Evolutionary conservation across 2,113 vertebrate genomes (phyloP).

Genomic region (Donacobius atricapilla): DNA sequence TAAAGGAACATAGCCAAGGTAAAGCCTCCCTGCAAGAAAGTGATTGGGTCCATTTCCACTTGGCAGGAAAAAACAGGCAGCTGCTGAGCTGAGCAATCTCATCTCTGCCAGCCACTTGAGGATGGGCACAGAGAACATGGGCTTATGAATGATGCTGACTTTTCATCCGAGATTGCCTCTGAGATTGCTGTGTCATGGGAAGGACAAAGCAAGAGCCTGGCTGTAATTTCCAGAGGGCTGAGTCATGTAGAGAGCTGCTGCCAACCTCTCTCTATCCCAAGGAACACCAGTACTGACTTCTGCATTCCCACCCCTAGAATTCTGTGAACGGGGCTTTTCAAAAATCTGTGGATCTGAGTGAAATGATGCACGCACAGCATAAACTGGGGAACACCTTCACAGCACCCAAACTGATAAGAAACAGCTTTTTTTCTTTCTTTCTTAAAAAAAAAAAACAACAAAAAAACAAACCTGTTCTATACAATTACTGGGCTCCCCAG

Average conservation of each 20-base stretch:
- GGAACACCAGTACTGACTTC: neutral
- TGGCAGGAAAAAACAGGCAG: neutral
- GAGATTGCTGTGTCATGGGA: neutral
- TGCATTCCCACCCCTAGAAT: neutral
- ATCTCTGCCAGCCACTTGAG: neutral
- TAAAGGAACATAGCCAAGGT: neutral
- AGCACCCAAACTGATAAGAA: neutral
- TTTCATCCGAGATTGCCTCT: neutral
- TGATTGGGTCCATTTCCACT: neutral
- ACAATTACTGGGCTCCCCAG: neutral
- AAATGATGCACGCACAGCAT: neutral
- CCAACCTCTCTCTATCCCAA: accelerated
- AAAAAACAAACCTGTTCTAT: neutral
- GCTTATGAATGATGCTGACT: neutral
- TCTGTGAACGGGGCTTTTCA: neutral
- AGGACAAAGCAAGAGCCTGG: neutral
- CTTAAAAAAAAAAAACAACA: too few species aligned
- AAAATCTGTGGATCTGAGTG: neutral
- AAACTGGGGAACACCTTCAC: neutral
- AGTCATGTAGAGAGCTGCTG: neutral
- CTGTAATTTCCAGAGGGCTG: neutral
- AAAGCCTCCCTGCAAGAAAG: neutral
- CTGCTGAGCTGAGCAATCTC: neutral
- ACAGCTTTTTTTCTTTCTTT: neutral
- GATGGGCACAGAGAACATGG: neutral